These are phyloP conservation scores for Rattus norvegicus DNA, from an alignment of 2,113 vertebrate genomes.

Conservation along the genomic window GRCr8 NC_086022.1:168468001-168468500, in stretches of 20 bases:
- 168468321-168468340: background rate
- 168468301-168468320: background rate
- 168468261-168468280: background rate
- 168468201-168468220: background rate
- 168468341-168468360: background rate
- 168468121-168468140: background rate
- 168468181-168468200: background rate
- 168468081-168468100: background rate
- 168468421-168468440: background rate
- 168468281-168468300: background rate
- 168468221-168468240: conserved; percentile 27
- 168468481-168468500: background rate
- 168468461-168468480: background rate
- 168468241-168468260: background rate
- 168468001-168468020: background rate
- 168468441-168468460: background rate
- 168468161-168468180: background rate
- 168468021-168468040: background rate
- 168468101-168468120: background rate
- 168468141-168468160: background rate
- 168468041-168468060: background rate
- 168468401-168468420: background rate
- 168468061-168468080: background rate
- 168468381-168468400: too few species aligned
- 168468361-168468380: background rate